Base-by-base conservation (phyloP, 2,888 invertebrate species). In the Athetis lepigone region DNA sequence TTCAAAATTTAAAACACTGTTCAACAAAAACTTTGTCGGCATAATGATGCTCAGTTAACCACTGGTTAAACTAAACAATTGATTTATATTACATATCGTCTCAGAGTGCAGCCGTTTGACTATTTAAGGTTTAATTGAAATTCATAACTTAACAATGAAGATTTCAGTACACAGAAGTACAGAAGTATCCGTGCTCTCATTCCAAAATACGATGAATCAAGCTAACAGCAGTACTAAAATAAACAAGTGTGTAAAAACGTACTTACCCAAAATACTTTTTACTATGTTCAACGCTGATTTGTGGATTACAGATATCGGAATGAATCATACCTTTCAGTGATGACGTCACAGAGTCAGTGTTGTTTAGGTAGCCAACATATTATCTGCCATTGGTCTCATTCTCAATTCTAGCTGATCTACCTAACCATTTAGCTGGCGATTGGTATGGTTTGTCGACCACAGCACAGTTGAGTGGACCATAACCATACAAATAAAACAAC, bases 261-360 rank as follows among this genome's bases (percentile, higher is more conserved):
- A 33, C 13, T 13, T 11, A 13, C 37, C 56, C 39, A 9, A 55
- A 65, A 56, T 56, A 65, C 29, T 45, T 55, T 65, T 63, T 45
- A 63, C 56, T 65, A 63, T 56, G 55, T 45, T 25, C 13, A 37
- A 43, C 25, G 23, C 13, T 59, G 68, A 59, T 68, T 64, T 27
- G 46, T 64, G 11, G 27, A 59, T 45, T 29, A 39, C 59, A 61
- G 45, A 13, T 67, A 61, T 37, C 46, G 9, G 29, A 23, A 16
- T 67, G 66, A 67, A 69, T 69, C 69, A 66, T 37, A 47, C 5
- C 0, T 39, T 39, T 42, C 33, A 29, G 46, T 51, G 9, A 37
- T 61, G 70, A 69, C 52, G 70, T 67, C 51, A 61, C 21, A n/a
- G 25, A 23, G 23, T 67, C 43, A 59, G 16, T 13, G 25, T 13